Conservation (phyloP, 1,140 invertebrate species). For the Drosophila grimshawi region DNA sequence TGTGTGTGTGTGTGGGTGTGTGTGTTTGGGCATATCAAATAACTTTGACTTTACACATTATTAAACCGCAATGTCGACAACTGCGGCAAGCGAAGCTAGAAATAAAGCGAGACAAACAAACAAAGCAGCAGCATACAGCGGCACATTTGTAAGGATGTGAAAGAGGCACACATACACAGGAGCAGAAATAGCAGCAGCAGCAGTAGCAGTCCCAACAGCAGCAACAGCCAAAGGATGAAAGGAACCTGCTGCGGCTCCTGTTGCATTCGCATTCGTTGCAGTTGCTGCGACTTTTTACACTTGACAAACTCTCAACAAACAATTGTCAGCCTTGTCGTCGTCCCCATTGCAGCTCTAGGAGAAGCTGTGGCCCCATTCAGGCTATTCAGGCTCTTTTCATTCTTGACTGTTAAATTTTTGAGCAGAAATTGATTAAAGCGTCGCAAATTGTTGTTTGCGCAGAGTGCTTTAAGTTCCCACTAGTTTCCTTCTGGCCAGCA, state of each 20-base stretch:
- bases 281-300: slow-evolving; percentile 34
- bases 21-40: slow-evolving; percentile 77
- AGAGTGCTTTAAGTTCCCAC: slow-evolving; percentile 59
- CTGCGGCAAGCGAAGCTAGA: slow-evolving; percentile 30
- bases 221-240: slow-evolving; percentile 5
- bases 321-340: slow-evolving; percentile 69
- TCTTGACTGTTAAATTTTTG: slow-evolving; percentile 73
- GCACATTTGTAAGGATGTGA: slow-evolving; percentile 70
- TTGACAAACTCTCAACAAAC: slow-evolving; percentile 78
- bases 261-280: slow-evolving; percentile 68
- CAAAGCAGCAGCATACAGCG: slow-evolving; percentile 43
- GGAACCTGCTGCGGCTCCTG: slow-evolving; percentile 42
- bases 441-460: slow-evolving; percentile 71
- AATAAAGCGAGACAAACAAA: slow-evolving; percentile 77
- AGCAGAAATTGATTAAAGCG: slow-evolving; percentile 76
- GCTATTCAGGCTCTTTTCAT: slow-evolving; percentile 29
- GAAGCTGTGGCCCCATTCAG: background rate
- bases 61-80: slow-evolving; percentile 79
- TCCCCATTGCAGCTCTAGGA: slow-evolving; percentile 24
- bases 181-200: background rate
- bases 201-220: slow-evolving; percentile 4
- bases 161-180: slow-evolving; percentile 27
- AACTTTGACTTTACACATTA: slow-evolving; percentile 83
- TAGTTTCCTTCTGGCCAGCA: background rate
- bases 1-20: slow-evolving; percentile 23